These are phyloP conservation scores for Lepidurus arcticus DNA, from an alignment of 1,140 invertebrate genomes.

Conservation along the genomic window DNA sequence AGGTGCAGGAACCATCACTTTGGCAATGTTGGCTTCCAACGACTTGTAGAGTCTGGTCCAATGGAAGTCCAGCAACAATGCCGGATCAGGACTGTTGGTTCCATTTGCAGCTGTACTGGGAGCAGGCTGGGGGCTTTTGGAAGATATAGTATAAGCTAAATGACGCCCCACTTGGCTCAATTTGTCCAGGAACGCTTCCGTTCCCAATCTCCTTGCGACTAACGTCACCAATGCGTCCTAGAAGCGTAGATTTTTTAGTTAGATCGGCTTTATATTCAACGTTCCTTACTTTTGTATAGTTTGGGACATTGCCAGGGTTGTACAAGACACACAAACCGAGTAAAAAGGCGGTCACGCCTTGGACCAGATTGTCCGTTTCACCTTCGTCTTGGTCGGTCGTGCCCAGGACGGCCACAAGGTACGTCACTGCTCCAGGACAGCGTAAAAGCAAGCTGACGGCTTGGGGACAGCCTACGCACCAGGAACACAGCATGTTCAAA, in stretches of 20 bases:
- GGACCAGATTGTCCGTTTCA: conserved; percentile 53
- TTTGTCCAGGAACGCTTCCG: conserved; percentile 82
- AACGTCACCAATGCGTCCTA: conserved; percentile 75
- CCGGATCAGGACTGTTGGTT: neutral
- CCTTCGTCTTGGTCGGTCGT: conserved; percentile 4
- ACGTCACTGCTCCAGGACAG: conserved; percentile 79
- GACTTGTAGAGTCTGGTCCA: conserved; percentile 43
- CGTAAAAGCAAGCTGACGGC: conserved; percentile 78
- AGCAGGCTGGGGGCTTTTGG: conserved; percentile 85
- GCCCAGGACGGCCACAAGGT: conserved; percentile 66
- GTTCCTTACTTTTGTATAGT: conserved; percentile 61
- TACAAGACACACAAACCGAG: conserved; percentile 88
- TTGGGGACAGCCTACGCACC: conserved; percentile 76
- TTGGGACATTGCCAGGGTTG: conserved; percentile 78
- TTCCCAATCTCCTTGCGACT: conserved; percentile 82
- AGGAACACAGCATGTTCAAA: conserved; percentile 82
- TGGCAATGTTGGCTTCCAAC: conserved; percentile 27
- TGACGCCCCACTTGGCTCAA: conserved; percentile 78
- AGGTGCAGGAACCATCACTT: conserved; percentile 24
- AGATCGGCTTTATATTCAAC: conserved; percentile 35
- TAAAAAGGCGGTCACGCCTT: conserved; percentile 89
- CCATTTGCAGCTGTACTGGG: conserved; percentile 48
- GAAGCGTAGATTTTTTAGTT: conserved; percentile 35
- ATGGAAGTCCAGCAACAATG: neutral
- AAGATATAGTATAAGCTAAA: conserved; percentile 82